Base-by-base conservation (phyloP, 2,113 vertebrate genomes). In the Tragulus kanchil region DNA sequence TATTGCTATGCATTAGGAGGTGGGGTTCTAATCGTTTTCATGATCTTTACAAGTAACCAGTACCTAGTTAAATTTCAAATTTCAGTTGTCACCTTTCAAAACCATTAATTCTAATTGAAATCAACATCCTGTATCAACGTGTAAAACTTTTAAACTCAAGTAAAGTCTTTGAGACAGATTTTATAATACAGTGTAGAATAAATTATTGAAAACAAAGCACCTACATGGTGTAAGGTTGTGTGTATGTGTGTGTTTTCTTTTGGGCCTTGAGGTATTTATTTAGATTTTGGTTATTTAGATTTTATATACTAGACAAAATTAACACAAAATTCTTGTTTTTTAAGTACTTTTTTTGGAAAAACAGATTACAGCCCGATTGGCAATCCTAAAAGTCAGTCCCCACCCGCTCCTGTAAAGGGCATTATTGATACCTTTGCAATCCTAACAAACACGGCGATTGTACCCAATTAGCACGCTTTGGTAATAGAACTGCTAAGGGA, bases 111-210 rank as follows among this genome's bases (percentile, higher is more conserved):
- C 10, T 81, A 8, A 42, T 81, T 85, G 58, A 87, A 94, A 84
- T 75, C 31, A 56, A 67, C 81, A 86, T 54, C 9, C 36, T n/a
- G 8, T 28, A 75, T 54, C 17, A 64, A 23, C 21, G 23, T 50
- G 52, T 19, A 59, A 92, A 75, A 89, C 90, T 69, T 85, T 93
- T 58, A 89, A 82, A 45, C 19, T 56, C 42, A 25, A 50, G 36
- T 58, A 54, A 95, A 85, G 26, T 67, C 59, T 83, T 91, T 45
- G 62, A 73, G 31, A 62, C n/a, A 79, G 54, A 12, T 69, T 67
- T 23, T 77, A 19, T 62, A 92, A 69, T 64, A 78, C 12, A 65
- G 83, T 94, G 83, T 90, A 52, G 88, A 96, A 92, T 90, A 71
- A 81, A 78, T 85, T 82, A 75, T 48, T 81, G 36, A 86, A 75